Evolutionary conservation across 2,797 vertebrate genomes (phyloP), one percentile per base, ranked within the genome.

Genomic region (Dromococcyx pavoninus): DNA sequence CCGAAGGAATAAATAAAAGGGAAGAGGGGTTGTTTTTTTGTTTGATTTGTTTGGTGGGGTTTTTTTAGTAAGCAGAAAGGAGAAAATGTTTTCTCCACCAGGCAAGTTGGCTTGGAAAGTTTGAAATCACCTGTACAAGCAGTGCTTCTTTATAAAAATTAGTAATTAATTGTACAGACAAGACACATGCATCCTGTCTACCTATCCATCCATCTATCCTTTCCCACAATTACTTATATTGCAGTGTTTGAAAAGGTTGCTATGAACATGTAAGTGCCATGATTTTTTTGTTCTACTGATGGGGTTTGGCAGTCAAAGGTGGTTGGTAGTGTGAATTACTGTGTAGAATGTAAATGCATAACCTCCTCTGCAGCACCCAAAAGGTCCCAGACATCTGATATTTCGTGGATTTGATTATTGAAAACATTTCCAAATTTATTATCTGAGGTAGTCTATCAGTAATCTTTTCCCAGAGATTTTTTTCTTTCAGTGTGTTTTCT

Each of bases 1-100:
- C 77, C 90, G 46, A 79, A 90, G 30, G n/a, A 89, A 76, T 73
- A 88, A 88, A 75, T 43, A 73, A 88, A 94, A 88, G 33, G 17
- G 22, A 46, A 24, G 46, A 22, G 21, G 22, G 22, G 21, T 13
- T 28, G 44, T 62, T 18, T n/a, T 2, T 14, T 88, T 75, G 21
- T 0, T 79, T 75, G 39, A n/a, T 61, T 84, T 5, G 10, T 79
- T 81, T 64, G 16, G 30, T 57, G 9, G 3, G 1, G 1, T 2
- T 5, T 39, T 81, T 76, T 81, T n/a, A 72, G n/a, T 37, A 81
- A 78, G 23, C 6, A 65, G 21, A 54, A 89, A 81, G 19, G 9
- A 73, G 37, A 81, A 88, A 56, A 51, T n/a, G 6, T 84, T 79
- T 74, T 73, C 28, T 74, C 17, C 19, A 14, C 76, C 30, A 39